Percentiles rank a stretch among this genome's conserved stretches.
These are phyloP conservation scores for Coelinius sp. DNA, from an alignment of 2,888 invertebrate genomes.

Conservation along the genomic window DNA sequence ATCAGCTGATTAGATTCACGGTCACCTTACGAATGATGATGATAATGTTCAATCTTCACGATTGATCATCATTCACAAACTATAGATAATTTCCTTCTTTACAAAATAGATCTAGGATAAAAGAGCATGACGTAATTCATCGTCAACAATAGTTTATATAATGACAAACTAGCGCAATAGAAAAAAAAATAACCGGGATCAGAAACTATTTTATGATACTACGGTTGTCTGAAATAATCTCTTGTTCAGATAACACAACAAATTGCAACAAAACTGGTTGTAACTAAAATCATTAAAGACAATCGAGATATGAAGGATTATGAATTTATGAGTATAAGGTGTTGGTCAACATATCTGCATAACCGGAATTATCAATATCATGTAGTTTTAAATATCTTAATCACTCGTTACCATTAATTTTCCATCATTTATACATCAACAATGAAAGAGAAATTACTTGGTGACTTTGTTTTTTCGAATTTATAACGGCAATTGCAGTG, in stretches of 20 bases:
- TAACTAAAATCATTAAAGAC: not conserved
- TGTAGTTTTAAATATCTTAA: not conserved
- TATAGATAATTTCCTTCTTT: not conserved
- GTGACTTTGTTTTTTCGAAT: too few species aligned
- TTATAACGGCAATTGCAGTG: not conserved
- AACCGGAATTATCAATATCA: not conserved
- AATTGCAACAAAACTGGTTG: not conserved
- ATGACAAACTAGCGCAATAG: not conserved
- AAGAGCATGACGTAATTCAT: not conserved
- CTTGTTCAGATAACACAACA: not conserved
- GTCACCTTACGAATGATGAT: not conserved
- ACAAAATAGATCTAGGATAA: not conserved
- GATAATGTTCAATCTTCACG: not conserved
- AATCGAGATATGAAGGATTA: not conserved
- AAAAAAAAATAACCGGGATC: slow-evolving; percentile 10
- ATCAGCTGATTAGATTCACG: not conserved
- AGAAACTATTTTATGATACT: not conserved
- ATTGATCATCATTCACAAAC: not conserved
- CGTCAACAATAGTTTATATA: not conserved
- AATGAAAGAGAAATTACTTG: too few species aligned
- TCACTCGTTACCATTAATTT: not conserved
- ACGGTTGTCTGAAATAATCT: not conserved
- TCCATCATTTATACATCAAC: not conserved
- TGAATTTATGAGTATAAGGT: not conserved
- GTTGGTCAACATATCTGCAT: not conserved